Base-by-base conservation (phyloP, 2,888 invertebrate species). In the Atherix ibis region DNA sequence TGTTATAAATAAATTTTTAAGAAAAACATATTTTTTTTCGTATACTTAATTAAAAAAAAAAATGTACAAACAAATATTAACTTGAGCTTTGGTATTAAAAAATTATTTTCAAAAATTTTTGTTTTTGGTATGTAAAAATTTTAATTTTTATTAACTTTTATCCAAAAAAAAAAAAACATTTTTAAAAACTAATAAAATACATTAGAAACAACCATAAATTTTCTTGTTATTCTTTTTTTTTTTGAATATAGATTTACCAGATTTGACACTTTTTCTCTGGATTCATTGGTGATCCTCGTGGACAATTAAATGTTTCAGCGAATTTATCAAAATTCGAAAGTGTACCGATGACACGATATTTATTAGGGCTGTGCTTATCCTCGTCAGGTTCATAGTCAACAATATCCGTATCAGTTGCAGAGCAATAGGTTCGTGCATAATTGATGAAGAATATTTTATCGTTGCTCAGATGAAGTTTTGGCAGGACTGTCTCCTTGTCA, bases 211-310 rank as follows among this genome's bases (percentile, higher is more conserved):
- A n/a, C n/a, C n/a, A n/a, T n/a, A n/a, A n/a, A n/a, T n/a, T n/a
- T n/a, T n/a, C n/a, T n/a, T n/a, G n/a, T n/a, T n/a, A n/a, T n/a
- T n/a, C n/a, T n/a, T n/a, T n/a, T n/a, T n/a, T n/a, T n/a, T n/a
- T n/a, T n/a, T n/a, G n/a, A n/a, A n/a, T 4, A 28, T 4, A 13
- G n/a, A 13, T n/a, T 50, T 47, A 76, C 76, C 79, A 80, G 28
- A 80, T 74, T 14, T 68, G 68, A 49, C 80, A 80, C 53, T 80
- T 80, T 34, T 68, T 63, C 17, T 50, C 56, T 1, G 79, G 79
- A 54, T 80, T 81, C 80, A 81, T 80, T 0, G 70, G 71, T 2
- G 72, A 64, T 3, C 41, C 42, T 4, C 17, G 3, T 3, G 41
- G 38, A 34, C 47, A 47, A 14, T 42, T 34, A 12, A 39, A 47